Percentiles rank a stretch among this genome's conserved stretches.
Conservation (phyloP, 2,797 vertebrate species). For the Vultur gryphus region DNA sequence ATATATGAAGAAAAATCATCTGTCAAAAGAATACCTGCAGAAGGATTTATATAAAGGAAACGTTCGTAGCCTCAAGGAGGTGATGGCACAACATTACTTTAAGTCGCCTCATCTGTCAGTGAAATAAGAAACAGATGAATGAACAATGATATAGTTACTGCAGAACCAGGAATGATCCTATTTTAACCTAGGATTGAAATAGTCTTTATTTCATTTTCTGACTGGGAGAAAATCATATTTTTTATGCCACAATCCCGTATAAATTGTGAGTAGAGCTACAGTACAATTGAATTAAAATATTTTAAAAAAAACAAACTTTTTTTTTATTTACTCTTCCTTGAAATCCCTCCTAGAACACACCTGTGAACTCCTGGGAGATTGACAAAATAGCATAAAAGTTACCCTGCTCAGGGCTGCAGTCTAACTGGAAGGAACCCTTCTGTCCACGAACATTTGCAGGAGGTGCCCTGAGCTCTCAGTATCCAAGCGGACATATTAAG, state of each 20-base stretch:
- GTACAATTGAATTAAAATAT: neutral
- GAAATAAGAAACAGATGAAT: neutral
- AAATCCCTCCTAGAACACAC: neutral
- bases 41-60: neutral
- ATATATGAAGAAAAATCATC: neutral
- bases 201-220: neutral
- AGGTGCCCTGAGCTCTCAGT: neutral
- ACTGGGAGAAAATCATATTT: neutral
- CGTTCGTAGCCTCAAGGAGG: neutral
- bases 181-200: neutral
- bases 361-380: neutral
- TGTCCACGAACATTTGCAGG: neutral
- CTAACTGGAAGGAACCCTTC: neutral
- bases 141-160: neutral
- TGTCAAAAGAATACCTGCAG: neutral
- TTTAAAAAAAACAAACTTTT: neutral
- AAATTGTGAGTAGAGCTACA: neutral
- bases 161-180: neutral
- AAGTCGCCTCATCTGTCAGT: accelerated
- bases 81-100: neutral
- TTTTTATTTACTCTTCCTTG: neutral
- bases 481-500: neutral
- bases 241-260: neutral
- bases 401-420: neutral
- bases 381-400: neutral